Percentiles rank a stretch among this genome's conserved stretches.
Conservation (phyloP, 2,113 vertebrate genomes). For the Probosciger aterrimus region DNA sequence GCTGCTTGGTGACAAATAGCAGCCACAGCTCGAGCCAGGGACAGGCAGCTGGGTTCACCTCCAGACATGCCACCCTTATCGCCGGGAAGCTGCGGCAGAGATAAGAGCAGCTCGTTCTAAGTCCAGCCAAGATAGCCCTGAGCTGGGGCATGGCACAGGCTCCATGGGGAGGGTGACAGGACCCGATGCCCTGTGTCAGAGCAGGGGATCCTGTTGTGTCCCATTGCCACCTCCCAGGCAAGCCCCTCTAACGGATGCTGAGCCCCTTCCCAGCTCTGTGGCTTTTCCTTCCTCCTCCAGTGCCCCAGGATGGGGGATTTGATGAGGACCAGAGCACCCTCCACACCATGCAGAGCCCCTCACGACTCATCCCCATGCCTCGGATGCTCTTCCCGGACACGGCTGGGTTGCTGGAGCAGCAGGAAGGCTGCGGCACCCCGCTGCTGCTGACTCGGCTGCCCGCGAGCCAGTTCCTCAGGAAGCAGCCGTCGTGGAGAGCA, state of each 20-base stretch:
- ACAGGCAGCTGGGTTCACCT: neutral
- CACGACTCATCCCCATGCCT: accelerated
- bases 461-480: neutral
- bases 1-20: neutral
- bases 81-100: neutral
- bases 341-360: accelerated
- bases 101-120: neutral
- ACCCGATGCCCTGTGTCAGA: neutral
- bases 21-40: neutral
- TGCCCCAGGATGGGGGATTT: neutral
- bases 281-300: neutral
- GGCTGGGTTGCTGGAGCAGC: neutral
- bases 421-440: neutral
- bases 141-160: neutral
- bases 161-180: accelerated
- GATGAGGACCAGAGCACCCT: neutral
- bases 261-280: neutral
- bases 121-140: neutral
- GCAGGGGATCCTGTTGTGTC: neutral
- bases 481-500: constrained; percentile 13
- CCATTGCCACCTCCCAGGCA: neutral
- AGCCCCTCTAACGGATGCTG: neutral
- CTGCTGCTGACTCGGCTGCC: neutral
- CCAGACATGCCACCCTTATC: constrained; percentile 40
- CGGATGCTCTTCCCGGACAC: neutral